Base-by-base conservation (phyloP, 2,888 invertebrate species). In the Opisthograptis luteolata region DNA sequence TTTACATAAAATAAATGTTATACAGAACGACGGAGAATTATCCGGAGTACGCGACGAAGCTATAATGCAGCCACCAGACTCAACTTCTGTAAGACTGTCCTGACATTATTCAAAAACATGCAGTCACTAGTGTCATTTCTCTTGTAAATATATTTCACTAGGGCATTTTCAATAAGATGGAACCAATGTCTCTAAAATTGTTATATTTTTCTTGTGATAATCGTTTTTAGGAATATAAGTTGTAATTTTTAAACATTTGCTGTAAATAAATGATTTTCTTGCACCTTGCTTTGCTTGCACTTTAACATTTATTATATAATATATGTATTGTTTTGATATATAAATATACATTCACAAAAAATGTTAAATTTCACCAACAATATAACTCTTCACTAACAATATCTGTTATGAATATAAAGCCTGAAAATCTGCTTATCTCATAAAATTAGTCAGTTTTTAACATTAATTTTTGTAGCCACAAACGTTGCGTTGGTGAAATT, bases 1-100 rank as follows among this genome's bases (percentile, higher is more conserved):
- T 25, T n/a, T 17, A 3, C 10, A 1, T 25, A 28, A n/a, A 28
- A 30, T 20, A 49, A 49, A 37, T 49, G 5, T 49, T 19, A 34
- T 13, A 43, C 43, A 49, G 49, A 49, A 15, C 12, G 49, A 43
- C 6, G 43, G 19, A 20, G 32, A 37, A 10, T 27, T 34, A 7
- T 34, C 37, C n/a, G 27, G 28, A 27, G 32, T 37, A 6, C 27
- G 15, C 5, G 47, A 28, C 4, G 47, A 47, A 28, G 25, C 25
- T 35, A 65, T 72, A 36, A 53, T 73, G 69, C 76, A 64, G 66
- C 76, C 72, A 27, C 67, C 64, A 57, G 74, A 74, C 15, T 45
- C 57, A 45, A 61, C 67, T 31, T 56, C 69, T 62, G 82, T 84
- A 84, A 83, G 84, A 70, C 57, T 55, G 62, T 62, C 62, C 60